phyloP scores from a whole-genome alignment of 2,113 vertebrate species.

The Dicerorhinus sumatrensis region DNA sequence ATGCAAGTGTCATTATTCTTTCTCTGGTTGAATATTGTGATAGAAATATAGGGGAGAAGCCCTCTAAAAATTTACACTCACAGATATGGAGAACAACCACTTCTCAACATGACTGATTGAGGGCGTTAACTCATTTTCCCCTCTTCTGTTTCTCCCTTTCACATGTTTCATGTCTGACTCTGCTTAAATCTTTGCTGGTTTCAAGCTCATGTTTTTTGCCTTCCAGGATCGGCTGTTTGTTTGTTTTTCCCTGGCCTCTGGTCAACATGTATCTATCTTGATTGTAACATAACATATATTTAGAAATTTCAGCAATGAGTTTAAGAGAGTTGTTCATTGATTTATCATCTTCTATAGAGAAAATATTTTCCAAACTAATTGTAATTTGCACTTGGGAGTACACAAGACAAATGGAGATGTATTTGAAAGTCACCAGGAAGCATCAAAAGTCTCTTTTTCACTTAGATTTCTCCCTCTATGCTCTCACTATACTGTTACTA shows the following conservation, averaged over 20 bases:
- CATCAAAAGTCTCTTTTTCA: background rate
- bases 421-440: background rate
- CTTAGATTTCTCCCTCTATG: background rate
- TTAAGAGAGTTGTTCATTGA: background rate
- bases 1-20: background rate
- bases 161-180: background rate
- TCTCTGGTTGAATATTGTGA: background rate
- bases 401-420: background rate
- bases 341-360: background rate
- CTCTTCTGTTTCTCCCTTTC: background rate
- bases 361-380: background rate
- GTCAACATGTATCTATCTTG: background rate
- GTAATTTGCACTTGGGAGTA: background rate
- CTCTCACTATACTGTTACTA: background rate
- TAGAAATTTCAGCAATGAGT: background rate
- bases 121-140: background rate
- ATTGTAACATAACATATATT: background rate
- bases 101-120: background rate
- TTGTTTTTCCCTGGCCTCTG: background rate
- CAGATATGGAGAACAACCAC: background rate
- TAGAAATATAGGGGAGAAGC: background rate
- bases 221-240: background rate
- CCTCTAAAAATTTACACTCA: background rate
- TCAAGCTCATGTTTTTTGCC: background rate
- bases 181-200: background rate